Evolutionary conservation across 2,888 invertebrate species (phyloP), one percentile per base, ranked within the genome.

Genomic region (Scotopteryx bipunctaria): DNA sequence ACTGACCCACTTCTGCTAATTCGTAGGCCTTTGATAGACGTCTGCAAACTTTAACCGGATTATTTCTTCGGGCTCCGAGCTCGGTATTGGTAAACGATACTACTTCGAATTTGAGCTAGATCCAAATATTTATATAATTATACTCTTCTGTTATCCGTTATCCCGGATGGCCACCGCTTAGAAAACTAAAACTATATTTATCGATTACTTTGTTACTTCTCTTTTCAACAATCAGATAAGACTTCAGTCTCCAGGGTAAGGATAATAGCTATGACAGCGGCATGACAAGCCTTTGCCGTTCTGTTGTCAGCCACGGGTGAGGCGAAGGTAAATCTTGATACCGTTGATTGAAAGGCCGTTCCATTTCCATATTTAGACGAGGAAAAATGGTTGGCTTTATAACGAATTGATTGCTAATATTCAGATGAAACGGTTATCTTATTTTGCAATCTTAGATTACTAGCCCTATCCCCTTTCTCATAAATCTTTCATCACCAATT

Each of bases 1-100:
- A 25, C 32, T 42, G 52, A 46, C 41, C 46, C 32, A 46, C 17
- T 42, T 47, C 19, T 16, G 11, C 25, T 25, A 40, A 21, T 47
- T 27, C 21, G 21, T 17, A 8, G 19, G 29, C n/a, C 23, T 25
- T 33, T 40, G 40, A 14, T 14, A 21, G 36, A 15, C 27, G 17
- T 40, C 47, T 33, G 11, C 32, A 32, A 38, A 38, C 36, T 37
- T 23, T 6, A 8, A n/a, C 8, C 33, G 17, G 17, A 16, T 9
- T 16, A 35, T 35, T 35, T n/a, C n/a, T n/a, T n/a, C n/a, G n/a
- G n/a, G n/a, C n/a, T n/a, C n/a, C n/a, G n/a, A n/a, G n/a, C n/a
- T n/a, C n/a, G n/a, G n/a, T n/a, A n/a, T n/a, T n/a, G n/a, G n/a
- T n/a, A n/a, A n/a, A n/a, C n/a, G n/a, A n/a, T n/a, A n/a, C n/a